Base-by-base conservation (phyloP, 92 coral and sea anemone genomes). In the Siderastrea radians region DNA sequence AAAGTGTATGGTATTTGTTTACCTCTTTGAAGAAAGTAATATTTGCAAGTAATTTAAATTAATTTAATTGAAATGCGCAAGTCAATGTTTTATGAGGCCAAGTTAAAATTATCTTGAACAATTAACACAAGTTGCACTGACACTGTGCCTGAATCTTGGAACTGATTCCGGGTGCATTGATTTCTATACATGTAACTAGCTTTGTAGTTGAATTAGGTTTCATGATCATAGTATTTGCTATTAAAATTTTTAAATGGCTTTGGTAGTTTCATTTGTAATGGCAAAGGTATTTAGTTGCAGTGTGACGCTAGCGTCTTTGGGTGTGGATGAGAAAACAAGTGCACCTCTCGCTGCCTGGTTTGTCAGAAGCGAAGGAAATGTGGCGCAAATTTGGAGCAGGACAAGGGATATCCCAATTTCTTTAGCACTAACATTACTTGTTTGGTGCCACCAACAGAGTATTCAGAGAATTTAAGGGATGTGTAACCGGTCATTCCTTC, bases 161-260 rank as follows among this genome's bases (percentile, higher is more conserved):
- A 26, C 57, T 53, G 57, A 53, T 53, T 53, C 57, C 38, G 38
- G 10, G 57, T 53, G 57, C 57, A 53, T 53, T 53, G 38, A 26
- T 53, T 15, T 53, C 75, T 26, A 53, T 43, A 59, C 65, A 3
- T 70, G 67, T 58, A 70, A 54, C 72, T 68, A 64, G 75, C 62
- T 63, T 79, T 63, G 49, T 63, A 62, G 58, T 61, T 79, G 72
- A 49, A 48, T 15, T 2, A 50, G 84, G 84, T 67, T n/a, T 68
- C 78, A 57, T 52, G 60, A 74, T 48, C 79, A 16, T 83, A 72
- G 87, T 49, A 84, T 84, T 84, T 84, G 80, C 72, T 73, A 73
- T 84, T 72, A 83, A 83, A 83, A 48, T 59, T 17, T 58, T 83
- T 46, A 71, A 72, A 83, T 72, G 38, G 68, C 86, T 51, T 5